Conservation (phyloP, 2,888 invertebrate genomes). For the Tenthredo notha region DNA sequence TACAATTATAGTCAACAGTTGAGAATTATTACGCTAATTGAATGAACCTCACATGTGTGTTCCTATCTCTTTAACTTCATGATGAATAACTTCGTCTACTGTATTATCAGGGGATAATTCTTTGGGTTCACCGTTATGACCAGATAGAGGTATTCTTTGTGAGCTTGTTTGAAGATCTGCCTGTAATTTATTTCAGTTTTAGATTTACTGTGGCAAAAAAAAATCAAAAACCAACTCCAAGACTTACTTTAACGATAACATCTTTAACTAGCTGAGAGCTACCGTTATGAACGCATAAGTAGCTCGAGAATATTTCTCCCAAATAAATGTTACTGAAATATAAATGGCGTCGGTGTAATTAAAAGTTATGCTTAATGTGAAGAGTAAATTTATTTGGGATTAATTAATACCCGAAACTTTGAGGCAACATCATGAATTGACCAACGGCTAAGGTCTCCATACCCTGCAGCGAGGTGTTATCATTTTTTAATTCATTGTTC, state of each 20-base stretch:
- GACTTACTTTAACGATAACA: slow-evolving; percentile 88
- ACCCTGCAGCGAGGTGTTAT: slow-evolving; percentile 90
- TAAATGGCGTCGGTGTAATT: slow-evolving; percentile 5
- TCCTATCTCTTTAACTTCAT: slow-evolving; percentile 99
- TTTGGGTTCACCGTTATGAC: slow-evolving; percentile 82
- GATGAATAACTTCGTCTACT: slow-evolving; percentile 96
- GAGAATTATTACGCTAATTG: not conserved
- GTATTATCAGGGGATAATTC: slow-evolving; percentile 89
- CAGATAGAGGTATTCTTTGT: slow-evolving; percentile 91
- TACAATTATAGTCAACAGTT: not conserved
- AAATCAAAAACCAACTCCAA: slow-evolving; percentile 6
- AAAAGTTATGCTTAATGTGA: not conserved
- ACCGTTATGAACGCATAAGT: slow-evolving; percentile 98
- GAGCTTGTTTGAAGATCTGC: slow-evolving; percentile 96
- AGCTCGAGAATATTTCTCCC: slow-evolving; percentile 99
- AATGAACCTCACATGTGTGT: slow-evolving; percentile 90
- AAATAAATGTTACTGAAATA: slow-evolving; percentile 93
- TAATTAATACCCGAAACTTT: slow-evolving; percentile 90
- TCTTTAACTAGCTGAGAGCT: slow-evolving; percentile 91
- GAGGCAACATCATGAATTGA: slow-evolving; percentile 95
- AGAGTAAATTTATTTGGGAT: not conserved
- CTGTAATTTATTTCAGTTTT: slow-evolving; percentile 76
- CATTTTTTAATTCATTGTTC: slow-evolving; percentile 88
- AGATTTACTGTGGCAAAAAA: slow-evolving; percentile 29
- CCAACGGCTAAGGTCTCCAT: slow-evolving; percentile 92